Conservation (phyloP, 2,888 invertebrate species). For the Baccha elongata region DNA sequence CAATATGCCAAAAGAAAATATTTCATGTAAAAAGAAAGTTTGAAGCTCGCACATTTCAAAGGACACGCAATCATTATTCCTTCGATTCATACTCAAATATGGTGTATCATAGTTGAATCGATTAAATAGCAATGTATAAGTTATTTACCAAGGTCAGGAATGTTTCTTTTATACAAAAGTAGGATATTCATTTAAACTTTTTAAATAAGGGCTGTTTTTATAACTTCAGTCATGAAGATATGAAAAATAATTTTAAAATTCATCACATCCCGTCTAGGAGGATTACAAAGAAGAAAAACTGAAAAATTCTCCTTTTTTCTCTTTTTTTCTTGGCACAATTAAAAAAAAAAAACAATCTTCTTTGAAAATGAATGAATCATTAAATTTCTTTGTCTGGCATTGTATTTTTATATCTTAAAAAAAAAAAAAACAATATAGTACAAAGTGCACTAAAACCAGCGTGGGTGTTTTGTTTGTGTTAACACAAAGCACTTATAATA, state of each 20-base stretch:
- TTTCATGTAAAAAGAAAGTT: slow-evolving; percentile 1
- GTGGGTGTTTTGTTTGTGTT: slow-evolving; percentile 8
- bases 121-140: slow-evolving; percentile 5
- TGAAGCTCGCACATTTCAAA: slow-evolving; percentile 1
- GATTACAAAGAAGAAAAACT: slow-evolving; percentile 16
- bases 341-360: background rate
- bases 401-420: slow-evolving; percentile 6
- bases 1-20: background rate
- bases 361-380: slow-evolving; percentile 18
- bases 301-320: slow-evolving; percentile 1
- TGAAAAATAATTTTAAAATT: slow-evolving; percentile 2
- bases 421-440: background rate
- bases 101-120: slow-evolving; percentile 13
- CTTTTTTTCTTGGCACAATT: slow-evolving; percentile 27
- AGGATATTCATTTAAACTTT: background rate
- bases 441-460: slow-evolving; percentile 2
- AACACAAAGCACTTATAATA: background rate
- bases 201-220: background rate
- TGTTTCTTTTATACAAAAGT: background rate
- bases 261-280: background rate
- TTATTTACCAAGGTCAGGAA: slow-evolving; percentile 8
- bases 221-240: background rate
- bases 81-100: background rate
- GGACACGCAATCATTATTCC: slow-evolving; percentile 13
- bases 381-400: slow-evolving; percentile 11